Percentiles rank a stretch among this genome's conserved stretches.
These are phyloP conservation scores for Lophotriccus pileatus DNA, from an alignment of 2,797 vertebrate species.

Conservation along the genomic window DNA sequence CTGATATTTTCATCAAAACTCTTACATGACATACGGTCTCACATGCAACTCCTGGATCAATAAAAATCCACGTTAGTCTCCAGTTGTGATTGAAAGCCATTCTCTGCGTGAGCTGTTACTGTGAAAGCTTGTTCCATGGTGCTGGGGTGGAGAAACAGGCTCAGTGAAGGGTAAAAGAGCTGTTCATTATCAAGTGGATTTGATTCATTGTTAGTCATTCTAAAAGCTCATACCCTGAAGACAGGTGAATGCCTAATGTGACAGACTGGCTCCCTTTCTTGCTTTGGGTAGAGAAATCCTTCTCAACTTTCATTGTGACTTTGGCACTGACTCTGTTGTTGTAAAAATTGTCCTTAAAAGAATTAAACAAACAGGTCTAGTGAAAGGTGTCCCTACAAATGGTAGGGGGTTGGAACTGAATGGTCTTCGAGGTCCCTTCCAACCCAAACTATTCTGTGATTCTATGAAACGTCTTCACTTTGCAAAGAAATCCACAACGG, in stretches of 20 bases:
- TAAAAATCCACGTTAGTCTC: neutral
- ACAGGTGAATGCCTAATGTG: neutral
- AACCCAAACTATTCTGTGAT: rapidly evolving
- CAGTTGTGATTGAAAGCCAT: conserved; percentile 9
- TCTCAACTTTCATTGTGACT: neutral
- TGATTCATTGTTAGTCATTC: conserved; percentile 13
- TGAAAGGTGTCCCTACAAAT: neutral
- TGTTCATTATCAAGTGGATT: conserved; percentile 2
- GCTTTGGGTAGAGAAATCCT: neutral
- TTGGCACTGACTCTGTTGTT: neutral
- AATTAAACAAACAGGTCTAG: neutral
- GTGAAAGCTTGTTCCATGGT: neutral
- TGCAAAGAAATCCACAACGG: neutral
- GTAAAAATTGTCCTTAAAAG: neutral
- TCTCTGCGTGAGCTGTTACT: neutral
- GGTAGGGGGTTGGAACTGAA: neutral
- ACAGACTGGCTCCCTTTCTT: neutral
- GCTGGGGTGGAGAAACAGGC: neutral
- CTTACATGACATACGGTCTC: neutral
- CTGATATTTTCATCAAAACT: conserved; percentile 56
- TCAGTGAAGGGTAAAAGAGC: neutral
- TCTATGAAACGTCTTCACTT: neutral
- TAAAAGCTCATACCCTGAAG: neutral
- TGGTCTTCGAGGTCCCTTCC: neutral
- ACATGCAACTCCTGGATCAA: conserved; percentile 23